These are phyloP conservation scores for Ophion ellenae DNA, from an alignment of 2,888 invertebrate species.

Conservation along the genomic window DNA sequence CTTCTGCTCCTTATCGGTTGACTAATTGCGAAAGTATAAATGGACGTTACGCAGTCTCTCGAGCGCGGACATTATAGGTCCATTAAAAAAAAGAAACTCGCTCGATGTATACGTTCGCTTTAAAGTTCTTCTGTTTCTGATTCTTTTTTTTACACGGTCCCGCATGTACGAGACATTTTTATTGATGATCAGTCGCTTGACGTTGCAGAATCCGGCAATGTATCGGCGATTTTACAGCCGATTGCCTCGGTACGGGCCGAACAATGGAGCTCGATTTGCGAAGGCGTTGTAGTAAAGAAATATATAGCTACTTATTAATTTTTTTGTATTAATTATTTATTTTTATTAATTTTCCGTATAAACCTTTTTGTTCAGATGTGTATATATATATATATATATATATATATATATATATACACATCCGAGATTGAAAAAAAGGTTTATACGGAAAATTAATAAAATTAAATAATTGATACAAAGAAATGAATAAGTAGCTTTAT, in stretches of 20 bases:
- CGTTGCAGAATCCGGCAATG: not conserved
- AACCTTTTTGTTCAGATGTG: no score
- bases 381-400: no score
- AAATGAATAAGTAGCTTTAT: no score
- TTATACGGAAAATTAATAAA: no score
- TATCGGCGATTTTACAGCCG: not conserved
- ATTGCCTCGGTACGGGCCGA: not conserved
- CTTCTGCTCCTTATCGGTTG: not conserved
- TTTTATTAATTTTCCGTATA: no score
- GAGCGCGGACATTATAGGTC: not conserved
- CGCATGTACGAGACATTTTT: not conserved
- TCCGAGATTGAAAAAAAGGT: no score
- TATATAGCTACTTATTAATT: no score
- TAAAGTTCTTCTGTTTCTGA: not conserved
- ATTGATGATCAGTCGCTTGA: not conserved
- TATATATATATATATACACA: no score
- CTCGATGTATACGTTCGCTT: not conserved
- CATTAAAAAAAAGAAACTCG: slow-evolving; percentile 13
- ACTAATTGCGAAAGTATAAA: slow-evolving; percentile 8
- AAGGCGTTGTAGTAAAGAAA: no score
- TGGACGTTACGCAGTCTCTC: slow-evolving; percentile 4
- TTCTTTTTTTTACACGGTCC: not conserved
- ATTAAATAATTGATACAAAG: no score
- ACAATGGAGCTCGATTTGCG: slow-evolving; percentile 10
- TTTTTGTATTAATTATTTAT: no score